phyloP scores from a whole-genome alignment of 2,888 invertebrate genomes.

The Baronia brevicornis region DNA sequence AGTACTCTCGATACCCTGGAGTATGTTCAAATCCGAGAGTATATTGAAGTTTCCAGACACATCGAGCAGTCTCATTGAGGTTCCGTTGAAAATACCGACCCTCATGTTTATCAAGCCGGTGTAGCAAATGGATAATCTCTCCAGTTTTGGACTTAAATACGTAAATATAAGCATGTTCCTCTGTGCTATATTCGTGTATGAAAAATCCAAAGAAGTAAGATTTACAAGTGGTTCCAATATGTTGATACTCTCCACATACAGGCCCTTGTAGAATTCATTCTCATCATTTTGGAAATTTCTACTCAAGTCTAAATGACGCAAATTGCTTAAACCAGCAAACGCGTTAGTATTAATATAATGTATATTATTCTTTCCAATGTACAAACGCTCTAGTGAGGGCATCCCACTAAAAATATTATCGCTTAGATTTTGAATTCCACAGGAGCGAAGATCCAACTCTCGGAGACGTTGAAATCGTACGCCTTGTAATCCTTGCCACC shows the following conservation, averaged over 20 bases:
- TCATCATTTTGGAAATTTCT: constrained; percentile 39
- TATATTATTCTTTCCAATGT: constrained; percentile 72
- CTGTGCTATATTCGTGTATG: constrained; percentile 34
- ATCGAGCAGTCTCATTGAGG: constrained; percentile 63
- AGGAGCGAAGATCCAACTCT: constrained; percentile 75
- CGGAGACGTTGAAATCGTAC: constrained; percentile 44
- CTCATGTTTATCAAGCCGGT: constrained; percentile 49
- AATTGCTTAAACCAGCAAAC: constrained; percentile 45
- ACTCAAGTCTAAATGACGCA: constrained; percentile 73
- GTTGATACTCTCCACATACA: constrained; percentile 26
- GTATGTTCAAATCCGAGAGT: constrained; percentile 33
- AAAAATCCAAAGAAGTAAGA: constrained; percentile 45
- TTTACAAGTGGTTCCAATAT: constrained; percentile 28
- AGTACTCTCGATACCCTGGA: constrained; percentile 54
- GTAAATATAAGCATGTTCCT: constrained; percentile 29
- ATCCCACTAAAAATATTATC: constrained; percentile 59
- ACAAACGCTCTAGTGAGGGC: constrained; percentile 58
- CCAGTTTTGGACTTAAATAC: constrained; percentile 29
- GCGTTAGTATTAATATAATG: constrained; percentile 43
- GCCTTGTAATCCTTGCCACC: constrained; percentile 43
- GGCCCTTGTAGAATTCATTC: constrained; percentile 19
- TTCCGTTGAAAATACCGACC: constrained; percentile 49
- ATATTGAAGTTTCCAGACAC: constrained; percentile 71
- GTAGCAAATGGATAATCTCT: constrained; percentile 54
- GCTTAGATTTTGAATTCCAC: constrained; percentile 63